Evolutionary conservation across 2,797 vertebrate genomes (phyloP), one percentile per base, ranked within the genome.

Genomic region (Sebastes oblongus): DNA sequence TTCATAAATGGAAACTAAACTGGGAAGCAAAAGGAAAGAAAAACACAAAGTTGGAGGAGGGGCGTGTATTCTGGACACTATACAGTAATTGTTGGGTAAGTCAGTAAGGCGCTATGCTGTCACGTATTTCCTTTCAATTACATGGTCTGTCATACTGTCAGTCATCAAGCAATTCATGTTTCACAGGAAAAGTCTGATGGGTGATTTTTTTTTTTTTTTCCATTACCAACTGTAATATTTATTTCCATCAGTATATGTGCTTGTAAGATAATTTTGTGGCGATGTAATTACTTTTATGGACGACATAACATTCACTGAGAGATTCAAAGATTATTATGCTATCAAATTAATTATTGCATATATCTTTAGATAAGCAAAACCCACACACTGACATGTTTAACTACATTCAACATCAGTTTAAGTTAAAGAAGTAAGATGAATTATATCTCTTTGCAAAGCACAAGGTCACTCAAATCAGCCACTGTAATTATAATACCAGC

Each of bases 181-280:
- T 55, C 25, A 70, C 6, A 10, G 67, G 16, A 58, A 50, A 32
- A 30, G 3, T 39, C 29, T 16, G 12, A 52, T 52, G 14, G 3
- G 6, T 74, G 50, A 27, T 11, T 65, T 64, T 22, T 42, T 42
- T 70, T 20, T 46, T 42, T 34, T 46, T 20, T 50, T 50, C 46
- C 18, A 74, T 59, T 71, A 68, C 27, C n/a, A 74, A 16, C 36
- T 74, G 25, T 59, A 46, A 72, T 46, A 62, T 82, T 25, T 9
- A 67, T 20, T 62, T 52, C 6, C 16, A 27, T 25, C 50, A 56
- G n/a, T 27, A 30, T 39, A 22, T 20, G 58, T 1, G 3, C 14
- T 32, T 42, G 11, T 27, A 10, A 34, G 24, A 52, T 65, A 2
- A 52, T 60, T 61, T n/a, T 55, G 72, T 60, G 25, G 22, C 42